These are phyloP conservation scores for Amphimedon queenslandica DNA, from an alignment of 37 sponge, comb jelly and placozoan species.

Conservation along the genomic window DNA sequence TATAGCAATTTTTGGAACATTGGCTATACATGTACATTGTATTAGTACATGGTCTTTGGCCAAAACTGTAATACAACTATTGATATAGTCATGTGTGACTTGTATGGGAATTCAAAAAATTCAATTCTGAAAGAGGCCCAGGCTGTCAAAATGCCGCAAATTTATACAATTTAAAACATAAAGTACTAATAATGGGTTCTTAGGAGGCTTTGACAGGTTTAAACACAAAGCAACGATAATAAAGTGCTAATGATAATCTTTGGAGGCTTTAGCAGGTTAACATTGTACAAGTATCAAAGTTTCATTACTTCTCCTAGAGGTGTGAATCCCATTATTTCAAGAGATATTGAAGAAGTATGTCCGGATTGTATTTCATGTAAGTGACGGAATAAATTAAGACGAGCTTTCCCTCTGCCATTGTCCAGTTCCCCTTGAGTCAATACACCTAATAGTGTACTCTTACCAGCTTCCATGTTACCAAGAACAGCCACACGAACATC, in stretches of 20 bases:
- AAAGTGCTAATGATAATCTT: too few relatives aligned
- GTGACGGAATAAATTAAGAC: slow-evolving; percentile 95
- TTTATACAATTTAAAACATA: too few relatives aligned
- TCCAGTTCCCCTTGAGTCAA: slow-evolving; percentile 97
- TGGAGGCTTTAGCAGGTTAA: too few relatives aligned
- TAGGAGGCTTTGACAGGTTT: neutral
- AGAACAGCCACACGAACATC: slow-evolving; percentile 90
- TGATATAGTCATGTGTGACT: too few relatives aligned
- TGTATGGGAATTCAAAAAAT: too few relatives aligned
- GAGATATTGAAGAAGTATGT: slow-evolving; percentile 87
- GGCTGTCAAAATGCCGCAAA: too few relatives aligned
- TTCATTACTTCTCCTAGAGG: slow-evolving; percentile 80
- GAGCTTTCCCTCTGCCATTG: slow-evolving; percentile 91
- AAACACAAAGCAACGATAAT: neutral
- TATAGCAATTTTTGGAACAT: too few relatives aligned
- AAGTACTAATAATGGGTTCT: too few relatives aligned
- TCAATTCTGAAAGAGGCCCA: too few relatives aligned
- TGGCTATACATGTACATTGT: too few relatives aligned
- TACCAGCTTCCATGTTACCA: slow-evolving; percentile 93
- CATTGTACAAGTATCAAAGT: slow-evolving; percentile 13
- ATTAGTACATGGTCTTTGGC: too few relatives aligned
- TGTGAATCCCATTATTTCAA: slow-evolving; percentile 94
- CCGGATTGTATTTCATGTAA: slow-evolving; percentile 97
- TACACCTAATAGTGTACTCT: slow-evolving; percentile 95
- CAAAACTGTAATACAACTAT: too few relatives aligned